These are phyloP conservation scores for Indri indri DNA, from an alignment of 2,113 vertebrate species.

Conservation along the genomic window DNA sequence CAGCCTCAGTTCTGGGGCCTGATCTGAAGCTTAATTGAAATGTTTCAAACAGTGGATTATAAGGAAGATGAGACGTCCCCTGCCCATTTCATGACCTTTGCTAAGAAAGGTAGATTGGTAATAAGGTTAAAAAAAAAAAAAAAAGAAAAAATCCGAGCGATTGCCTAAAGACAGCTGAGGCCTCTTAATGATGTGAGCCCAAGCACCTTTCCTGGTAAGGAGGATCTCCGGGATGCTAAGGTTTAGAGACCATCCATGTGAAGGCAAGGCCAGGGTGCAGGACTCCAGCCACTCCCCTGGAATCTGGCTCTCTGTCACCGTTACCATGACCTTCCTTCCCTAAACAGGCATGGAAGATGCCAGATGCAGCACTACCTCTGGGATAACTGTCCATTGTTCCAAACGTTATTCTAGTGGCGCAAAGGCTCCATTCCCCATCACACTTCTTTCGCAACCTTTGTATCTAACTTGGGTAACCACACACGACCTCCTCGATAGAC, in stretches of 20 bases:
- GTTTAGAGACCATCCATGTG: background rate
- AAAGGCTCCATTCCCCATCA: conserved; percentile 12
- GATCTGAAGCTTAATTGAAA: conserved; percentile 89
- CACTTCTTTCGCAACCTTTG: conserved; percentile 72
- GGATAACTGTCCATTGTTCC: conserved; percentile 10
- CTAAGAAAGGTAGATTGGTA: conserved; percentile 84
- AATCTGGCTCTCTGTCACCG: rapidly evolving
- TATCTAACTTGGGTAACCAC: conserved; percentile 71
- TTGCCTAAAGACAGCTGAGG: conserved; percentile 81
- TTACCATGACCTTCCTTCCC: background rate
- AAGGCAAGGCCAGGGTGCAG: background rate
- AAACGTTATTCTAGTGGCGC: conserved; percentile 15
- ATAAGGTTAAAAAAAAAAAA: conserved; percentile 79
- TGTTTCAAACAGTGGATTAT: conserved; percentile 87
- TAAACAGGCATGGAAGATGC: background rate
- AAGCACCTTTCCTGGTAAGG: conserved; percentile 63
- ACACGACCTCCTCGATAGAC: conserved; percentile 60
- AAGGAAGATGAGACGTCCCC: conserved; percentile 85
- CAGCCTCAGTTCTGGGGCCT: conserved; percentile 83
- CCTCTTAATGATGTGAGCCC: conserved; percentile 82
- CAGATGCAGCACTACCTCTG: rapidly evolving
- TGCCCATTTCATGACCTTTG: conserved; percentile 86
- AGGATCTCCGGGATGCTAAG: conserved; percentile 53
- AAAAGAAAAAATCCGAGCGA: conserved; percentile 79
- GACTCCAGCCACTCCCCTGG: background rate